Evolutionary conservation across 2,888 invertebrate genomes (phyloP), one percentile per base, ranked within the genome.

Genomic region (Panzeria rudis): DNA sequence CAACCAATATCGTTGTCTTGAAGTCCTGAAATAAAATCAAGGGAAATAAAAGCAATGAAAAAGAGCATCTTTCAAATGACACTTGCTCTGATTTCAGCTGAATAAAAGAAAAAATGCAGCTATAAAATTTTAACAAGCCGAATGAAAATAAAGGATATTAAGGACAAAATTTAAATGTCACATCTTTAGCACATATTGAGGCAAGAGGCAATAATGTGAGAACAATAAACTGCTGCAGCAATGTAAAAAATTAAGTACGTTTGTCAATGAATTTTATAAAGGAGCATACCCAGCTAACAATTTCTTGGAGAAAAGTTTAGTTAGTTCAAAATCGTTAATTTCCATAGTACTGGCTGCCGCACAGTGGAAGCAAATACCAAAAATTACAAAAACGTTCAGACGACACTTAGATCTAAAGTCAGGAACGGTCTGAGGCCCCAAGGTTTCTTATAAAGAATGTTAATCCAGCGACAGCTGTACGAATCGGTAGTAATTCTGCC

Each of bases 1-100:
- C 41, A 20, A 73, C 11, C 32, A 56, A 29, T 15, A 64, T 54
- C 38, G 29, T 11, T 52, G 20, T 32, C 29, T 38, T 38, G 41
- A 76, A 13, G 52, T 29, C 13, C 15, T n/a, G 20, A 64, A 71
- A 47, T 23, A 20, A 71, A 66, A 72, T 56, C 41, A 54, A 29
- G 20, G n/a, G 35, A 52, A 52, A 23, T 2, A 52, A 41, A 38
- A 20, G 9, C 15, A 66, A 64, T 73, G 66, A 50, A 75, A 56
- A 64, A 23, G 64, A 76, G 50, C 80, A 76, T 80, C 71, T 71
- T 61, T 17, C 29, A 68, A 84, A 73, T 69, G 77, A 13, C 80
- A 77, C 77, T 84, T 72, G 84, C 54, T 73, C 23, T 59, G 68
- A 80, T 84, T 81, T 50, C 13, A 38, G 32, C 38, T 44, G 15